Evolutionary conservation across 2,888 invertebrate genomes (phyloP), one percentile per base, ranked within the genome.

Genomic region (Mesorhabditis spiculigera): DNA sequence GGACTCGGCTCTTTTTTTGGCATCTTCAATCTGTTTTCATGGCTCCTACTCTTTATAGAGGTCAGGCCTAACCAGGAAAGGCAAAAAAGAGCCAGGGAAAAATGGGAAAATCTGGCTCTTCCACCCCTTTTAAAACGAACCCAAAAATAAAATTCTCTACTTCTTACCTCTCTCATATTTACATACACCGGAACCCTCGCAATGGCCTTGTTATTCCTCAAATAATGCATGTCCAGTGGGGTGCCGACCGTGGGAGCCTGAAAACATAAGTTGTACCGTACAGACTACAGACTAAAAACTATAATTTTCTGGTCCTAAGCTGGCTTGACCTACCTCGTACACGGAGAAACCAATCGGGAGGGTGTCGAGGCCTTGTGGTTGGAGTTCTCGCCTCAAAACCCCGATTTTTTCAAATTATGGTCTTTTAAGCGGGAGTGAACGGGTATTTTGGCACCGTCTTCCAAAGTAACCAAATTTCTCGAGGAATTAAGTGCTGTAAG

Each of bases 341-440:
- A 97, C 90, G 10, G 94, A 94, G 88, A 95, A 98, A 70, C 97
- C 97, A 75, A 97, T 92, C 43, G 95, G 94, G 42, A 97, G 90
- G 84, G 94, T 92, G 86, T 96, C 95, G 58, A 92, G 90, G 0
- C 95, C 96, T 86, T 92, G 91, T 86, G 92, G 91, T 4, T 93
- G 90, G 82, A 93, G 91, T 4, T 93, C 91, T 77, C 95, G 90
- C 50, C 95, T 90, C 67, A 50, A 50, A n/a, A 13, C 3, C 3
- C 58, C 1, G 28, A 28, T 28, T 28, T 28, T 28, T 28, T 28
- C 28, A 3, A 3, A 28, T 28, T 28, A 1, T 28, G 28, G 3
- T 28, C 3, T 28, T 28, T 28, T 28, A 28, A 28, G 3, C 1
- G 28, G 28, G 28, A n/a, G n/a, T n/a, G n/a, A n/a, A n/a, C n/a